Conservation (phyloP, 2,113 vertebrate species). For the Ardeotis arabs region DNA sequence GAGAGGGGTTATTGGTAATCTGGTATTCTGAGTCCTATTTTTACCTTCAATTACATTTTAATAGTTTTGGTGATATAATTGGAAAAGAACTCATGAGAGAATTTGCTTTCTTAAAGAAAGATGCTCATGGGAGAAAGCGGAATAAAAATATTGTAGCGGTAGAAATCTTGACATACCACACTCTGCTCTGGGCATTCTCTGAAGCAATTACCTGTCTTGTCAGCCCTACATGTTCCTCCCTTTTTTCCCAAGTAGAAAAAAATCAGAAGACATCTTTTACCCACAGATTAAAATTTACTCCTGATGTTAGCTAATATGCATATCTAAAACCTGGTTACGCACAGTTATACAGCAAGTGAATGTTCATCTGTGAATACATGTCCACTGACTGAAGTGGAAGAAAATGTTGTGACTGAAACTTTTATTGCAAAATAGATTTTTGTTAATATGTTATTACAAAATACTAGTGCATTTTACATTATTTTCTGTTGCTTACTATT, state of each 20-base stretch:
- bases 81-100: neutral
- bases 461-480: constrained; percentile 7
- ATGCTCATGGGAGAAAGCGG: neutral
- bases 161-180: neutral
- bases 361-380: neutral
- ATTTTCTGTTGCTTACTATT: constrained; percentile 53
- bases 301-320: neutral
- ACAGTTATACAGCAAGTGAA: neutral
- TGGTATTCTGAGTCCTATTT: neutral
- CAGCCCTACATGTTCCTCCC: neutral
- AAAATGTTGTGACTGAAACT: neutral
- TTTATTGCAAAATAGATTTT: neutral
- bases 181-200: neutral
- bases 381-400: neutral
- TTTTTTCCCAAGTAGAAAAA: neutral
- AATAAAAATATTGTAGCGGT: neutral
- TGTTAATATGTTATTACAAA: neutral
- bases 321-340: neutral
- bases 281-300: neutral
- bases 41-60: neutral
- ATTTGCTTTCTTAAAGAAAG: neutral
- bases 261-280: neutral
- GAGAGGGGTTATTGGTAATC: neutral
- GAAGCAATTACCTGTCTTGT: neutral
- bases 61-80: neutral